Conservation (phyloP, 2,888 invertebrate species). For the Odontothrips loti region DNA sequence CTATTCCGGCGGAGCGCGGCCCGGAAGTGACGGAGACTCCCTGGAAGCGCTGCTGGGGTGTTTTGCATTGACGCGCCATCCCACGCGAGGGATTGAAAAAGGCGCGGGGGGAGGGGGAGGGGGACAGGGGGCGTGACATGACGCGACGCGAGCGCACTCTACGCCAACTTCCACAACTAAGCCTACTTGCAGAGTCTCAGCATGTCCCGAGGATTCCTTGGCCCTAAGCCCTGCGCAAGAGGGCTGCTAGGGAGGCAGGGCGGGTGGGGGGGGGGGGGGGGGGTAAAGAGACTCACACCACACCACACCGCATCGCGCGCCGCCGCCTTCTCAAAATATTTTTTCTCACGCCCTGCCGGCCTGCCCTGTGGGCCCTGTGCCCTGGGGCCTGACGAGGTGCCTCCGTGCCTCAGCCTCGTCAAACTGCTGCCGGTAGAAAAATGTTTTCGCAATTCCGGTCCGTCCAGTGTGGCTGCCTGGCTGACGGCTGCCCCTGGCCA, state of each 20-base stretch:
- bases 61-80: too few relatives aligned
- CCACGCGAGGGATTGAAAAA: too few relatives aligned
- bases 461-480: too few relatives aligned
- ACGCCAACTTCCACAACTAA: conserved; percentile 18
- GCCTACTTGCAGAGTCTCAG: conserved; percentile 24
- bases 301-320: too few relatives aligned
- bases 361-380: neutral
- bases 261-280: neutral
- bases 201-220: conserved; percentile 7
- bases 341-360: neutral
- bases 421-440: neutral
- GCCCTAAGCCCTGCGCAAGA: neutral
- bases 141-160: conserved; percentile 14
- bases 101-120: neutral
- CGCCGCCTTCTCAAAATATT: conserved; percentile 15
- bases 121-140: neutral
- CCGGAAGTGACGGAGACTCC: too few relatives aligned
- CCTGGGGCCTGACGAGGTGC: neutral
- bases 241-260: neutral
- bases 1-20: too few relatives aligned
- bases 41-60: too few relatives aligned
- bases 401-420: neutral
- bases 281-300: too few relatives aligned
- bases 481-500: too few relatives aligned
- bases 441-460: neutral